Evolutionary conservation across 2,113 vertebrate genomes (phyloP).

Genomic region (Pica pica): DNA sequence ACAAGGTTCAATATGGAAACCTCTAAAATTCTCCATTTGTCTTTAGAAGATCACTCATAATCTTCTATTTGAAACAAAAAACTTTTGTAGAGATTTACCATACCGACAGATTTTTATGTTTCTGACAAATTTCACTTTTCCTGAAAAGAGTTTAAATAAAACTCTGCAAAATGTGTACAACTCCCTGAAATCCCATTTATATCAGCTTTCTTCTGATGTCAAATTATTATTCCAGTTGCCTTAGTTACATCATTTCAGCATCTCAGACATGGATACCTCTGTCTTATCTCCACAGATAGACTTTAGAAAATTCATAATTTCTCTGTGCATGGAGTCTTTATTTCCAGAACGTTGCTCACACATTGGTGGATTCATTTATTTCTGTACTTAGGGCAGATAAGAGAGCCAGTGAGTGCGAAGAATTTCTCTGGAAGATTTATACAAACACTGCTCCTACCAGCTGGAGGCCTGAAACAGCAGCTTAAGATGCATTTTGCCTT

Average conservation of each 20-base stretch:
- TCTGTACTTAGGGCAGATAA: background rate
- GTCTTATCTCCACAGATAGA: constrained; percentile 32
- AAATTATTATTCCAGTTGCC: constrained; percentile 44
- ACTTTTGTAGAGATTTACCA: background rate
- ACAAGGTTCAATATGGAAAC: background rate
- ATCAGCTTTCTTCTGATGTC: constrained; percentile 13
- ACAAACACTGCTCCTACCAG: background rate
- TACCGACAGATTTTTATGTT: background rate
- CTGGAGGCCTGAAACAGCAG: background rate
- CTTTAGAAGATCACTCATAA: background rate
- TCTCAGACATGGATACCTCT: constrained; percentile 12
- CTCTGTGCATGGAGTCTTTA: background rate
- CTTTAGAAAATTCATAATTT: constrained; percentile 18
- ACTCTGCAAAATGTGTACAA: constrained; percentile 19
- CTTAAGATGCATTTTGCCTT: background rate
- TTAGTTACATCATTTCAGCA: constrained; percentile 30
- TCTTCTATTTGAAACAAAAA: background rate
- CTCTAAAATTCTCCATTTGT: background rate
- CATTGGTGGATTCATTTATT: background rate
- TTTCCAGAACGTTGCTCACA: background rate
- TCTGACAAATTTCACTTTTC: background rate
- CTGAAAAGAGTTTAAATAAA: constrained; percentile 7
- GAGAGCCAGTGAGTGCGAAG: background rate
- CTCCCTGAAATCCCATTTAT: background rate
- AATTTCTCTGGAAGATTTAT: background rate